Evolutionary conservation across 23 tunicate genomes (phyloP), one percentile per base, ranked within the genome.

Genomic region (Phallusia fumigata): DNA sequence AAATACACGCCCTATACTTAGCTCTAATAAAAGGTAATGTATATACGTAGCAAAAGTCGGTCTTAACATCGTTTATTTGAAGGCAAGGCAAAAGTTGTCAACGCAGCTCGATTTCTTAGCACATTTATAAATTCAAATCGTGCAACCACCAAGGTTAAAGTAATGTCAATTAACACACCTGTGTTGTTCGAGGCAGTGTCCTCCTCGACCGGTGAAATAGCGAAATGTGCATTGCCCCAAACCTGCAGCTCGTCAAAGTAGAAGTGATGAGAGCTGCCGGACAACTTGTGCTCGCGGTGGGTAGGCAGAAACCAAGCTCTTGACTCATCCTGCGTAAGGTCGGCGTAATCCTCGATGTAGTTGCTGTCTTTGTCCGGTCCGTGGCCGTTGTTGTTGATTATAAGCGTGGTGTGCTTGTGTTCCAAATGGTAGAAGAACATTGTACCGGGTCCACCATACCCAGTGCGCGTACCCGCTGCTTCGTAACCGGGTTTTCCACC

Each of bases 351-450:
- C 44, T 52, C 74, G 40, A 80, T 80, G 45, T 24, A 53, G 64
- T 80, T 80, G 75, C 45, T 64, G 74, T 80, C 83, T 32, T 80
- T 80, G 64, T 80, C 83, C 31, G 83, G 83, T 80, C 83, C 83
- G 32, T 80, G 83, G 26, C 83, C 83, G 35, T 80, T 80, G 83
- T 80, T 80, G 74, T 80, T 80, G 40, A 80, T 21, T 33, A 80
- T 80, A 18, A 80, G 74, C 26, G 83, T 80, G 18, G 83, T 80
- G 31, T 80, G 83, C 74, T 80, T 33, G 26, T 80, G 73, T n/a
- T 52, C 83, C 33, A 33, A 36, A 40, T 80, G 83, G 52, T 80
- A 80, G 36, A 80, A 80, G 45, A 52, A 80, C 83, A 80, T 80
- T 19, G 83, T 80, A 36, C 83, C 83, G 6, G 83, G 83, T 28